These are phyloP conservation scores for Tokudaia muenninki DNA, from an alignment of 2,797 vertebrate species.

Conservation along the genomic window DNA sequence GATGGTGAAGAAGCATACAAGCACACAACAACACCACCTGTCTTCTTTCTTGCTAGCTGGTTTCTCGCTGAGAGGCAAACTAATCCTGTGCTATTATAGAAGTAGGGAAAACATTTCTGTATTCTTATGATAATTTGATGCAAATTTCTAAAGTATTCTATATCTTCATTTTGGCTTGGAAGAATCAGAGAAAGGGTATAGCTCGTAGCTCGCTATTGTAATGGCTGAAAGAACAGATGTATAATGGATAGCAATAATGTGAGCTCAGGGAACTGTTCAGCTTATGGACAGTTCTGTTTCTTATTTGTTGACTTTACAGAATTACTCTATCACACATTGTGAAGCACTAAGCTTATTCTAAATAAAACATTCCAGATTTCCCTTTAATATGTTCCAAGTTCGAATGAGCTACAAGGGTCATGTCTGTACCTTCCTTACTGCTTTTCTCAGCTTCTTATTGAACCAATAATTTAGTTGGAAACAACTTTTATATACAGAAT, in stretches of 20 bases:
- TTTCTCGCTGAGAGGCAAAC: background rate
- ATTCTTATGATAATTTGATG: background rate
- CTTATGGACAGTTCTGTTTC: background rate
- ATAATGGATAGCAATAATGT: background rate
- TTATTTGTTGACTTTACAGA: background rate
- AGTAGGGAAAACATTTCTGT: background rate
- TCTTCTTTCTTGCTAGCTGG: rapidly evolving
- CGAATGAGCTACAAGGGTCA: background rate
- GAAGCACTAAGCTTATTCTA: background rate
- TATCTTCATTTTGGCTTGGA: background rate
- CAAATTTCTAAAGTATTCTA: background rate
- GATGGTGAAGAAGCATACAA: background rate
- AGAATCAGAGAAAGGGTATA: background rate
- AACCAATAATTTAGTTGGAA: background rate
- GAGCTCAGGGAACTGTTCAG: background rate
- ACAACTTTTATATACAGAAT: background rate
- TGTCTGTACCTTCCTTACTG: background rate
- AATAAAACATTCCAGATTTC: background rate
- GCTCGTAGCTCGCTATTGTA: background rate
- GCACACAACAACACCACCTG: rapidly evolving
- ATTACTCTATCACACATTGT: background rate
- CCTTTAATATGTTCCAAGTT: background rate
- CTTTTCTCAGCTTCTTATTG: background rate
- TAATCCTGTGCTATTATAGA: background rate
- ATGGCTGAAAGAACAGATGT: background rate